These are phyloP conservation scores for Clivina fossor DNA, from an alignment of 2,888 invertebrate species.

Conservation along the genomic window DNA sequence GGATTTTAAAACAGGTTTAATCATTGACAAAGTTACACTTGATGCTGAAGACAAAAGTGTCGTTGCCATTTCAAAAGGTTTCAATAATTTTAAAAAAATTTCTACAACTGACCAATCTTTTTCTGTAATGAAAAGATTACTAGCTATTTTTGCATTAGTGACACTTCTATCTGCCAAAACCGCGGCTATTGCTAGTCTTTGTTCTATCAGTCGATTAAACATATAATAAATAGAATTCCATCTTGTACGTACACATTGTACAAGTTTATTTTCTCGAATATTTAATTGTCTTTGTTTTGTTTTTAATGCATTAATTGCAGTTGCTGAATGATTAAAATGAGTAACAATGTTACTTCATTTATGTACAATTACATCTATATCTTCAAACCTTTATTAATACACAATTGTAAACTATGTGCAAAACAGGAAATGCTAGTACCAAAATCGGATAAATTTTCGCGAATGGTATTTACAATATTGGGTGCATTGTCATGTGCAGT, in stretches of 20 bases:
- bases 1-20: background rate
- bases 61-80: conserved; percentile 2
- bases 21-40: background rate
- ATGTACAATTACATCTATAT: background rate
- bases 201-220: background rate
- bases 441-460: background rate
- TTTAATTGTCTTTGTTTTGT: background rate
- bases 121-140: background rate
- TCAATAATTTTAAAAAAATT: background rate
- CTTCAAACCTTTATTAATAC: background rate
- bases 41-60: background rate
- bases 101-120: background rate
- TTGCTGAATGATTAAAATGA: conserved; percentile 1
- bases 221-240: conserved; percentile 9
- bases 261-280: background rate
- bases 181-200: background rate
- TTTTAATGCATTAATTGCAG: background rate
- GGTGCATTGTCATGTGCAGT: background rate
- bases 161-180: background rate
- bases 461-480: background rate
- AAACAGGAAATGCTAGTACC: background rate
- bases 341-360: background rate
- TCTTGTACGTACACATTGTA: background rate
- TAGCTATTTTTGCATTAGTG: background rate
- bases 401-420: background rate